phyloP scores from a whole-genome alignment of 2,888 invertebrate species.

The Sesamia inferens region DNA sequence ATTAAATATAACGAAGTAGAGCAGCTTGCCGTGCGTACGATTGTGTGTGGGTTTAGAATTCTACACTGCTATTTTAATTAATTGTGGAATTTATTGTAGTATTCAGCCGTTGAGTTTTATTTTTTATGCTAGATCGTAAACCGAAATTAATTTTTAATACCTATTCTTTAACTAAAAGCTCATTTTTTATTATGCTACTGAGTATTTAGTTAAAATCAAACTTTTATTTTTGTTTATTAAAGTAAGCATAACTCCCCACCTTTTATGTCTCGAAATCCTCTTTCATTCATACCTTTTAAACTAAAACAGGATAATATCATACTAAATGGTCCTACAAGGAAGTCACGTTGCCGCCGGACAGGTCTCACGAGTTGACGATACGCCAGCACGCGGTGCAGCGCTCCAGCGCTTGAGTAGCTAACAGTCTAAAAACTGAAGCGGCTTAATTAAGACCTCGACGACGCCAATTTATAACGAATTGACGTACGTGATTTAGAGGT shows the following conservation, averaged over 20 bases:
- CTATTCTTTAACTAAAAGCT: background rate
- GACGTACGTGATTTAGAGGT: constrained; percentile 50
- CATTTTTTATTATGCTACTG: too few species aligned
- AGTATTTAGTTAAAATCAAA: background rate
- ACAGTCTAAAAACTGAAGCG: constrained; percentile 51
- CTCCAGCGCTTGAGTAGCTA: constrained; percentile 12
- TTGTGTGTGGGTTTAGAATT: constrained; percentile 37
- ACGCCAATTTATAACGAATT: constrained; percentile 54
- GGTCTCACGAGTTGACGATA: constrained; percentile 48
- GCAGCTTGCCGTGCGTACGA: constrained; percentile 52
- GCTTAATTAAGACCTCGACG: constrained; percentile 54
- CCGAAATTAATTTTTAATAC: background rate
- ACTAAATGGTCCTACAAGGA: constrained; percentile 41
- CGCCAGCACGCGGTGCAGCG: constrained; percentile 16
- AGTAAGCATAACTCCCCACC: background rate
- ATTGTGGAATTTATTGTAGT: constrained; percentile 23
- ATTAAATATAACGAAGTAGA: constrained; percentile 58
- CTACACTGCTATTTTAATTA: constrained; percentile 34
- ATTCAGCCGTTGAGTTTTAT: background rate
- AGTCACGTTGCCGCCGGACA: constrained; percentile 39
- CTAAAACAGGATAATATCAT: constrained; percentile 19
- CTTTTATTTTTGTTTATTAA: background rate
- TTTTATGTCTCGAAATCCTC: background rate
- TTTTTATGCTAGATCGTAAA: background rate
- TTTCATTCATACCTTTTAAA: background rate